Conservation (phyloP, 2,888 invertebrate species). For the Phyllotreta striolata region DNA sequence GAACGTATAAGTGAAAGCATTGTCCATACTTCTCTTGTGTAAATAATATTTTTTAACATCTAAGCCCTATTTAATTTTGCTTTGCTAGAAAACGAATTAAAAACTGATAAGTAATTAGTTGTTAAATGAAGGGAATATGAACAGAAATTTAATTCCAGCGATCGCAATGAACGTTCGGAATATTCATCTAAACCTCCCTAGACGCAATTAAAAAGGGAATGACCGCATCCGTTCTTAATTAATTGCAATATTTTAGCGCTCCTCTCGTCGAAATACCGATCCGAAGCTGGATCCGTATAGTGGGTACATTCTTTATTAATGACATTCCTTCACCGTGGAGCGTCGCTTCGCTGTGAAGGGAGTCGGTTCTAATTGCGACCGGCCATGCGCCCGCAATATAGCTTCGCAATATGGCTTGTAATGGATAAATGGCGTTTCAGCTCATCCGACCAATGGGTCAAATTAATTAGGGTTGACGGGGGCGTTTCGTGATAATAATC, state of each 20-base stretch:
- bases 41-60: too few species aligned
- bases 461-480: conserved; percentile 57
- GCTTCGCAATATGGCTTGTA: conserved; percentile 60
- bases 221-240: conserved; percentile 38
- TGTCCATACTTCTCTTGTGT: too few species aligned
- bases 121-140: too few species aligned
- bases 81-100: too few species aligned
- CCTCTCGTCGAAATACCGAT: conserved; percentile 38
- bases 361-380: conserved; percentile 57
- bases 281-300: conserved; percentile 47
- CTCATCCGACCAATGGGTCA: conserved; percentile 58
- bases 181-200: conserved; percentile 1
- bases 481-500: conserved; percentile 50
- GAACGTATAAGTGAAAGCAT: too few species aligned
- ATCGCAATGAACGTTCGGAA: too few species aligned
- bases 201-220: conserved; percentile 14
- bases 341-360: conserved; percentile 46
- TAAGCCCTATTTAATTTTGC: too few species aligned
- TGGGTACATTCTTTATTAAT: conserved; percentile 59
- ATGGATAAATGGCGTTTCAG: conserved; percentile 57
- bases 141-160: too few species aligned
- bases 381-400: conserved; percentile 57
- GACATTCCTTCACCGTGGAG: conserved; percentile 54
- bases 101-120: too few species aligned
- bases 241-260: conserved; percentile 48